phyloP scores from a whole-genome alignment of 1,140 invertebrate species.

The Drosophila ercepeae region DNA sequence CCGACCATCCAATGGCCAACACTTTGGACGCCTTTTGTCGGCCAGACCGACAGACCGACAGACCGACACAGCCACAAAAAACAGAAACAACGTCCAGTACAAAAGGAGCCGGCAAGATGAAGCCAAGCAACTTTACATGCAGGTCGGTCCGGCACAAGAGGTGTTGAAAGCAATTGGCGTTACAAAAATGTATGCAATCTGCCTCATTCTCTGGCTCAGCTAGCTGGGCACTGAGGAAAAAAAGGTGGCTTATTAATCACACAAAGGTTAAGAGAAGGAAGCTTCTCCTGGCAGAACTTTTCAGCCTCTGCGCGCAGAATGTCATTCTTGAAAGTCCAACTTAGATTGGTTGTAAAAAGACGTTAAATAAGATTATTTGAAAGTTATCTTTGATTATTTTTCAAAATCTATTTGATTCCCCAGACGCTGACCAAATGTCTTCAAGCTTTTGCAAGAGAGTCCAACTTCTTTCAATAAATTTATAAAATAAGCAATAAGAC shows the following conservation, averaged over 20 bases:
- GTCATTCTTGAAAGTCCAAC: too few relatives aligned
- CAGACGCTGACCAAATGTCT: background rate
- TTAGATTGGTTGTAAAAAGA: too few relatives aligned
- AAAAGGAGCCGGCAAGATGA: conserved; percentile 48
- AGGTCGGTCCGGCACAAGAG: conserved; percentile 38
- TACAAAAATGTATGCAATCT: conserved; percentile 59
- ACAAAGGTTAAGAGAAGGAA: too few relatives aligned
- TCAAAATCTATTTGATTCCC: background rate
- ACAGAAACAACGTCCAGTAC: conserved; percentile 12
- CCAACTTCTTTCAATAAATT: too few relatives aligned
- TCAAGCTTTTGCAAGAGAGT: too few relatives aligned
- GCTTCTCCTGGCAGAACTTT: too few relatives aligned
- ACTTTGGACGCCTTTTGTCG: conserved; percentile 50
- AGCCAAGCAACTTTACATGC: conserved; percentile 49
- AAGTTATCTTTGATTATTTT: too few relatives aligned
- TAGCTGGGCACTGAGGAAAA: background rate
- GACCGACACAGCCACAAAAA: conserved; percentile 26
- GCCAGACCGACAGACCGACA: conserved; percentile 28
- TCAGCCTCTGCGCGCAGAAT: too few relatives aligned
- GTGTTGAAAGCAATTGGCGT: conserved; percentile 78
- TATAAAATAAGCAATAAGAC: too few relatives aligned
- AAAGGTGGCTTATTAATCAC: background rate
- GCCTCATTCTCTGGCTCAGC: conserved; percentile 1
- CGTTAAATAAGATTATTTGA: too few relatives aligned
- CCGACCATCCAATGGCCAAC: conserved; percentile 34